These are phyloP conservation scores for Spheniscus mendiculus DNA, from an alignment of 2,113 vertebrate species.

Conservation along the genomic window DNA sequence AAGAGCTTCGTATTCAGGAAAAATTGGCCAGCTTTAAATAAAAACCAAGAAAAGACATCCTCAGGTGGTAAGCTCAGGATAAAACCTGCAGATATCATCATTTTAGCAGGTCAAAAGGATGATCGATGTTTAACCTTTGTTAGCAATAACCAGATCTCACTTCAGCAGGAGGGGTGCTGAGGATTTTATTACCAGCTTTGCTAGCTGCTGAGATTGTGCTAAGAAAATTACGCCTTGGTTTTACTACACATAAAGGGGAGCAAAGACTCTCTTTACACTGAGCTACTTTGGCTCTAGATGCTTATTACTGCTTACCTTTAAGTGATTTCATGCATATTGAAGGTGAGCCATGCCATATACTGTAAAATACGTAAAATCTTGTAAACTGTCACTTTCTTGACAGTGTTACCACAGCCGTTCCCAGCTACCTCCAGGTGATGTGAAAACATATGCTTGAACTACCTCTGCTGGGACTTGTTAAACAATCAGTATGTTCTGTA, in stretches of 20 bases:
- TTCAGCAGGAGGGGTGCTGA: neutral
- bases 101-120: neutral
- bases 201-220: neutral
- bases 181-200: neutral
- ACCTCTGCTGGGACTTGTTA: slow-evolving; percentile 43
- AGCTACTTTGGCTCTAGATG: neutral
- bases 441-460: neutral
- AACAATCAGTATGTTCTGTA: slow-evolving; percentile 28
- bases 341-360: neutral
- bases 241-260: neutral
- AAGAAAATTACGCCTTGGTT: neutral
- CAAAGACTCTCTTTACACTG: neutral
- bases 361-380: neutral
- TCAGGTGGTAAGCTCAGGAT: neutral
- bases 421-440: slow-evolving; percentile 26
- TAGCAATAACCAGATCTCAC: neutral
- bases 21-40: neutral
- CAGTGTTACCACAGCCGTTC: neutral
- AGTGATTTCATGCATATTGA: neutral
- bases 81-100: neutral
- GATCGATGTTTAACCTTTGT: neutral
- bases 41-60: neutral
- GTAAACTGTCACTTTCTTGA: neutral
- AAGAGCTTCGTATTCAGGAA: neutral
- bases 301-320: neutral